Percentiles rank a stretch among this genome's conserved stretches.
Evolutionary conservation across 2,113 vertebrate species (phyloP).

Genomic region (Brienomyrus brachyistius): DNA sequence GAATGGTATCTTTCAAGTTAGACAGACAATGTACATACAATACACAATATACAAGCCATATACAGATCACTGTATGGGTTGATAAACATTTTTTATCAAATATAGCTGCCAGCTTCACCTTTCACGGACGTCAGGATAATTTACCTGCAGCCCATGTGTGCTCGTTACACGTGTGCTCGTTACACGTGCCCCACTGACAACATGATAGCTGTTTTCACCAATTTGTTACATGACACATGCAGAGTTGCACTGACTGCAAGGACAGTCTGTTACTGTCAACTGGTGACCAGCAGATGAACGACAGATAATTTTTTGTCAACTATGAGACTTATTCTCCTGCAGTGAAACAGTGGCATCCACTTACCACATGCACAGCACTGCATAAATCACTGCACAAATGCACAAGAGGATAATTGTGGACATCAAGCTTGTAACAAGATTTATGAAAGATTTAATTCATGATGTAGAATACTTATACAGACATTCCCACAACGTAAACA

Average conservation of each 20-base stretch:
- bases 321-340: background rate
- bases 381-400: background rate
- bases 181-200: background rate
- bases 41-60: background rate
- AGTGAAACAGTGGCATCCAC: background rate
- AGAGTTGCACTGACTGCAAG: background rate
- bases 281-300: background rate
- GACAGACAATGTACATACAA: background rate
- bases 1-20: background rate
- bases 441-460: background rate
- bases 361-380: background rate
- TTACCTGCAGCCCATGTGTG: background rate
- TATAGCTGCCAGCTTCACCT: background rate
- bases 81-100: background rate
- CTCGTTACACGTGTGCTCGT: background rate
- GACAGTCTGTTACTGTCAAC: background rate
- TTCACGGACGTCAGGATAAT: background rate
- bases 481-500: background rate
- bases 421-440: background rate
- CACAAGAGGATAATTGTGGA: background rate
- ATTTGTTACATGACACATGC: background rate
- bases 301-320: background rate
- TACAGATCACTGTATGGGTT: background rate
- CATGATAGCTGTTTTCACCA: background rate
- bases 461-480: background rate